A percentile compares a stretch with the other conserved stretches of the same genome.
Conservation (phyloP, 35 echinoderm and acorn worm genomes). For the Hemicentrotus pulcherrimus region DNA sequence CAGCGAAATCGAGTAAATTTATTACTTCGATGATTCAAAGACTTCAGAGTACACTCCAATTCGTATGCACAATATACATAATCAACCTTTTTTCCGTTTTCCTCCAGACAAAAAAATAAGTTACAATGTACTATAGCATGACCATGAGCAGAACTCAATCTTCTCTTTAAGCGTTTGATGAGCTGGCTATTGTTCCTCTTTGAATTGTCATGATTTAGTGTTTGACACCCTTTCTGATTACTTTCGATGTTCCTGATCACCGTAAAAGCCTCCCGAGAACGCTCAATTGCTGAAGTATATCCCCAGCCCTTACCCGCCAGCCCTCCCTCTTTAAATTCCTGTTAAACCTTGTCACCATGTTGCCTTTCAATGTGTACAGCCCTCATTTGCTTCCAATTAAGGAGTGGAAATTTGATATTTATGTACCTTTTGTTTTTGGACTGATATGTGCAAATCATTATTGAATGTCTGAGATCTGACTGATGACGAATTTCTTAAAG, state of each 20-base stretch:
- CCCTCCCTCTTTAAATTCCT: neutral
- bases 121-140: no score
- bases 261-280: neutral
- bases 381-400: neutral
- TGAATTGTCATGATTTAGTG: constrained; percentile 23
- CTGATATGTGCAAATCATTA: constrained; percentile 4
- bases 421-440: constrained; percentile 13
- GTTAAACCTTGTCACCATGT: neutral
- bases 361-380: neutral
- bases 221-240: constrained; percentile 2
- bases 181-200: neutral
- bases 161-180: neutral
- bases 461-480: neutral
- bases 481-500: neutral
- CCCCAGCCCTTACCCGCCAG: neutral
- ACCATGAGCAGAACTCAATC: no score
- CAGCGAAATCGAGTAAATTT: no score
- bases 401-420: constrained; percentile 13
- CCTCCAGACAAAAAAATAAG: no score
- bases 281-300: neutral
- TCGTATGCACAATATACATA: no score
- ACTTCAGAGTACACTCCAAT: no score
- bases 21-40: no score
- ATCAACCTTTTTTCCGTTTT: no score
- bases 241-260: constrained; percentile 30